phyloP scores from a whole-genome alignment of 2,888 invertebrate genomes.

The Thereva nobilitata region DNA sequence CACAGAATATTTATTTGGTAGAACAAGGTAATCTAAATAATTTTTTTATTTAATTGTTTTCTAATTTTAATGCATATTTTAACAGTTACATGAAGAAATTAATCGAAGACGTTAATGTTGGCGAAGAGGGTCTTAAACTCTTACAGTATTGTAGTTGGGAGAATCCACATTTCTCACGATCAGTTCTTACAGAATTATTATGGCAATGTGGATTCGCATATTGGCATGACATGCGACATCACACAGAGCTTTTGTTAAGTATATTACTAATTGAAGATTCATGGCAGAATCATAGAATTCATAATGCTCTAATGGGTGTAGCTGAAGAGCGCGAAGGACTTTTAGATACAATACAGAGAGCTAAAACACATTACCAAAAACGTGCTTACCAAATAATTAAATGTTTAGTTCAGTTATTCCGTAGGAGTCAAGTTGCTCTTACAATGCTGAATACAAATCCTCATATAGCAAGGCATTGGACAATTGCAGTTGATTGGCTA shows the following conservation, averaged over 20 bases:
- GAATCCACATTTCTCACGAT: conserved; percentile 90
- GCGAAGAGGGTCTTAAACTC: conserved; percentile 87
- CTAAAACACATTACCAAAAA: conserved; percentile 94
- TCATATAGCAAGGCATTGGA: conserved; percentile 85
- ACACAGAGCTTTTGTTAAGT: conserved; percentile 85
- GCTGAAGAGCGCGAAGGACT: conserved; percentile 88
- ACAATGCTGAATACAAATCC: conserved; percentile 77
- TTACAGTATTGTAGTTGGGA: conserved; percentile 96
- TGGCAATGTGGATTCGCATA: conserved; percentile 89
- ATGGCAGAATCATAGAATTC: conserved; percentile 94
- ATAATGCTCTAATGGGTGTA: conserved; percentile 86
- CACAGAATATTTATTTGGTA: conserved; percentile 79
- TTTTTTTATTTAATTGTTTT: neutral
- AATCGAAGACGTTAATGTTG: conserved; percentile 90
- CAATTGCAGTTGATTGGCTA: conserved; percentile 88
- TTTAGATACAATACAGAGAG: conserved; percentile 88
- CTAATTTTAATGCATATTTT: neutral
- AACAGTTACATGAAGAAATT: conserved; percentile 88
- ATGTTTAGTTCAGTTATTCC: conserved; percentile 88
- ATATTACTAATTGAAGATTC: conserved; percentile 91
- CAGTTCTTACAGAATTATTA: conserved; percentile 84
- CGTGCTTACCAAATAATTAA: conserved; percentile 97
- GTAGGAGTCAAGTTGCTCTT: conserved; percentile 79
- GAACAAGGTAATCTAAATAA: conserved; percentile 66
- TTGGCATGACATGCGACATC: conserved; percentile 91